phyloP scores from a whole-genome alignment of 2,888 invertebrate genomes.

The Rotaria macrura region DNA sequence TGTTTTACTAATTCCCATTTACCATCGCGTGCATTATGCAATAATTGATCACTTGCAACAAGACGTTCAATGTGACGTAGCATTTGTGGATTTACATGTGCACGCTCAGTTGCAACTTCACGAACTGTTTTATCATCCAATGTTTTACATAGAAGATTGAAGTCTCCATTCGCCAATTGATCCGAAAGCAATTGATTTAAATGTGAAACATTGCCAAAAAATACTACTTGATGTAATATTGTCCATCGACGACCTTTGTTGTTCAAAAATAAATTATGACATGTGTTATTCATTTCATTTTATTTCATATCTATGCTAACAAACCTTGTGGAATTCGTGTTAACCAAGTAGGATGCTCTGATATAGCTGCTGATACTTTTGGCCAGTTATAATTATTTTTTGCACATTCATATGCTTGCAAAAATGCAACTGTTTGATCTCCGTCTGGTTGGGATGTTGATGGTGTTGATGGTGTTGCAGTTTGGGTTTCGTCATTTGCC shows the following conservation, averaged over 20 bases:
- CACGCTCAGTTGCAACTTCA: background rate
- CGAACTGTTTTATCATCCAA: background rate
- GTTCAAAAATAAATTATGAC: too few species aligned
- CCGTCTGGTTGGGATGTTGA: background rate
- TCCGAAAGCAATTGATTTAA: background rate
- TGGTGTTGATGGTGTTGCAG: background rate
- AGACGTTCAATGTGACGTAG: background rate
- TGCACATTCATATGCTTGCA: background rate
- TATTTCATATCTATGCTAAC: background rate
- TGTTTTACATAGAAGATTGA: background rate
- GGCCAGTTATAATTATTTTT: background rate
- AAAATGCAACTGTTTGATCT: background rate
- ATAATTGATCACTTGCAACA: background rate
- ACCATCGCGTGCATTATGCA: background rate
- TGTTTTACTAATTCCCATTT: background rate
- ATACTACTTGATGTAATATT: constrained; percentile 5
- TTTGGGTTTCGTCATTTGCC: background rate
- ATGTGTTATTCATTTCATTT: too few species aligned
- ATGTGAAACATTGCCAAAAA: background rate
- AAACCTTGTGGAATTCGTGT: background rate
- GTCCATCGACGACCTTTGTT: background rate
- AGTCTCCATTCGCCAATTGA: background rate
- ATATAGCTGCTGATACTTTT: background rate
- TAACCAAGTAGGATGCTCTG: background rate
- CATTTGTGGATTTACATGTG: background rate